A percentile compares a stretch with the other conserved stretches of the same genome.
Conservation (phyloP, 2,888 invertebrate species). For the Clostera curtula region DNA sequence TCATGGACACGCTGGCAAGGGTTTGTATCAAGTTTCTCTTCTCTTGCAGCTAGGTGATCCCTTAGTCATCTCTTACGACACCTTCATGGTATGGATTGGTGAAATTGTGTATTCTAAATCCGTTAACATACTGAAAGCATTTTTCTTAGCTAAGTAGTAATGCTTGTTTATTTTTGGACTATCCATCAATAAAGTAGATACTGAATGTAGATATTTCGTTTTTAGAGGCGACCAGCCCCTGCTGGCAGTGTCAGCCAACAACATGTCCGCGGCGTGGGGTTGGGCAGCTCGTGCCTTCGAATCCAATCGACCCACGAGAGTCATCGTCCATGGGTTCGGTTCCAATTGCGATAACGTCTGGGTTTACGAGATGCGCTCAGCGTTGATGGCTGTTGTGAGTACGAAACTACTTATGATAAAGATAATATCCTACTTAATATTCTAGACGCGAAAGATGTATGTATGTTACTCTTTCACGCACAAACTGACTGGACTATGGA, state of each 20-base stretch:
- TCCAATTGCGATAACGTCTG: slow-evolving; percentile 93
- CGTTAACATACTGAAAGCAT: too few species aligned
- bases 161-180: too few species aligned
- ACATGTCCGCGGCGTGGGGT: slow-evolving; percentile 80
- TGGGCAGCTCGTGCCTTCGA: slow-evolving; percentile 81
- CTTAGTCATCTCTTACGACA: too few species aligned
- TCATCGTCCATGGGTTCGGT: slow-evolving; percentile 95
- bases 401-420: slow-evolving; percentile 4
- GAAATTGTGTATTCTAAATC: too few species aligned
- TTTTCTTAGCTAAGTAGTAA: too few species aligned
- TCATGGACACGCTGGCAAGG: too few species aligned
- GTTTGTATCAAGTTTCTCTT: too few species aligned
- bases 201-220: slow-evolving; percentile 10
- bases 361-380: slow-evolving; percentile 95
- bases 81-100: too few species aligned
- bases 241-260: slow-evolving; percentile 81
- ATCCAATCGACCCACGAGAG: slow-evolving; percentile 79
- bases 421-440: slow-evolving; percentile 5
- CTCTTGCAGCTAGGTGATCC: neutral
- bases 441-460: too few species aligned
- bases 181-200: too few species aligned
- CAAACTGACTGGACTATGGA: too few species aligned
- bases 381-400: slow-evolving; percentile 90
- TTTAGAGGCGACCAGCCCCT: slow-evolving; percentile 77
- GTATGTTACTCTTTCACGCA: too few species aligned